A percentile compares a stretch with the other conserved stretches of the same genome.
Conservation (phyloP, 2,113 vertebrate species). For the Percopsis transmontana region DNA sequence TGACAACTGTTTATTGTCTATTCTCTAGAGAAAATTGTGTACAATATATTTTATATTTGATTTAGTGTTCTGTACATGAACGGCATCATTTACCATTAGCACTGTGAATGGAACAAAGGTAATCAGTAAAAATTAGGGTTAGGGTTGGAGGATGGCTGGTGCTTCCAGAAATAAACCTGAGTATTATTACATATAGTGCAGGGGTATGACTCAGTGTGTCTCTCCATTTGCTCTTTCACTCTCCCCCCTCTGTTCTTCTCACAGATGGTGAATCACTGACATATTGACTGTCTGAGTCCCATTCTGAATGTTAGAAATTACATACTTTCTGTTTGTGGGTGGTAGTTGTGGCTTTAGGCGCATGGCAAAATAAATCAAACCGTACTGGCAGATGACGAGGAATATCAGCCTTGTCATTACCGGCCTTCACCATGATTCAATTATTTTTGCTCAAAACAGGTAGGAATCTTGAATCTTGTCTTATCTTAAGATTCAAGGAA, state of each 20-base stretch:
- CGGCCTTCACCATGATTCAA: too few relatives aligned
- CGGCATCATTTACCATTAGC: too few relatives aligned
- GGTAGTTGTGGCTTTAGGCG: slow-evolving; percentile 16
- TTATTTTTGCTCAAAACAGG: too few relatives aligned
- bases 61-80: too few relatives aligned
- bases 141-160: slow-evolving; percentile 52
- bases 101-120: too few relatives aligned
- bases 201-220: slow-evolving; percentile 44
- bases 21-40: too few relatives aligned
- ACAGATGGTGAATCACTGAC: slow-evolving; percentile 59
- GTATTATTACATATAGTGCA: slow-evolving; percentile 59
- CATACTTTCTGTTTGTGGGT: slow-evolving; percentile 30
- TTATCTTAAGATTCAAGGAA: too few relatives aligned
- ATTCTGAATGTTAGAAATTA: slow-evolving; percentile 40
- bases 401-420: neutral
- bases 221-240: slow-evolving; percentile 5
- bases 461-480: too few relatives aligned
- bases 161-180: slow-evolving; percentile 63
- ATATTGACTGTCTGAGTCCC: slow-evolving; percentile 38
- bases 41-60: too few relatives aligned
- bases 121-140: too few relatives aligned
- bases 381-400: neutral
- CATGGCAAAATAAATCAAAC: neutral
- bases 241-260: slow-evolving; percentile 23
- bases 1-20: too few relatives aligned